Evolutionary conservation across 2,113 vertebrate species (phyloP).

Genomic region (Hypomesus transpacificus): DNA sequence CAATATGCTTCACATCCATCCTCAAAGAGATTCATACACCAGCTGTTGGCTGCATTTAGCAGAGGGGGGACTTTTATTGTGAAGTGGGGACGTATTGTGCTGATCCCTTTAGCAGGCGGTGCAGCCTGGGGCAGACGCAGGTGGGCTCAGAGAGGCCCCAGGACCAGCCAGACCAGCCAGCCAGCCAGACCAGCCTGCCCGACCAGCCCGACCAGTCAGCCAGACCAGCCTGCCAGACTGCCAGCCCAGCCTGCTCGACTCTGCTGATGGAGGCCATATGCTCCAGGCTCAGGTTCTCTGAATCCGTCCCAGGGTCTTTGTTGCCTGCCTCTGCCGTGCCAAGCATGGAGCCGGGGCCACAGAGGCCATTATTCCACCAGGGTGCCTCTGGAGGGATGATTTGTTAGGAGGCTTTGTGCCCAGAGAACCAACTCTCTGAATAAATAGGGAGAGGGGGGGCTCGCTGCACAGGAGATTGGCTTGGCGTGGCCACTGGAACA

Average conservation of each 20-base stretch:
- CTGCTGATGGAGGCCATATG: conserved; percentile 40
- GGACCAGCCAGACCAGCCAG: background rate
- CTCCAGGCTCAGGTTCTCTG: conserved; percentile 52
- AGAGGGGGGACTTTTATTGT: background rate
- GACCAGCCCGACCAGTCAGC: conserved; percentile 13
- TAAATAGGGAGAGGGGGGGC: conserved; percentile 16
- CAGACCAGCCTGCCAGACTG: conserved; percentile 18
- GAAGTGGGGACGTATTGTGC: background rate
- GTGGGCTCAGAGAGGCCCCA: background rate
- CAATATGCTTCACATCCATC: background rate
- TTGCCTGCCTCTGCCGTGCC: conserved; percentile 32
- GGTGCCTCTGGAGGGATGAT: conserved; percentile 42
- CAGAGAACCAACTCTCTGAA: conserved; percentile 40
- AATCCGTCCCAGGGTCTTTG: conserved; percentile 39
- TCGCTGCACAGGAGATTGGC: conserved; percentile 19
- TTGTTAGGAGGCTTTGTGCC: conserved; percentile 40
- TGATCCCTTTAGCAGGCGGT: conserved; percentile 3
- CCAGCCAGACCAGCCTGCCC: background rate
- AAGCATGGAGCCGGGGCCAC: conserved; percentile 19
- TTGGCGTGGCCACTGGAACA: conserved; percentile 17
- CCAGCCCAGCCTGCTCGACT: background rate
- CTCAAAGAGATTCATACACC: conserved; percentile 8
- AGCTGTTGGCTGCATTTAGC: conserved; percentile 29
- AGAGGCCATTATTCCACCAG: conserved; percentile 45
- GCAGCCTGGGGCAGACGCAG: background rate